Percentiles rank a stretch among this genome's conserved stretches.
Evolutionary conservation across 2,797 vertebrate genomes (phyloP).

Genomic region (Oryzias dopingdopingensis): DNA sequence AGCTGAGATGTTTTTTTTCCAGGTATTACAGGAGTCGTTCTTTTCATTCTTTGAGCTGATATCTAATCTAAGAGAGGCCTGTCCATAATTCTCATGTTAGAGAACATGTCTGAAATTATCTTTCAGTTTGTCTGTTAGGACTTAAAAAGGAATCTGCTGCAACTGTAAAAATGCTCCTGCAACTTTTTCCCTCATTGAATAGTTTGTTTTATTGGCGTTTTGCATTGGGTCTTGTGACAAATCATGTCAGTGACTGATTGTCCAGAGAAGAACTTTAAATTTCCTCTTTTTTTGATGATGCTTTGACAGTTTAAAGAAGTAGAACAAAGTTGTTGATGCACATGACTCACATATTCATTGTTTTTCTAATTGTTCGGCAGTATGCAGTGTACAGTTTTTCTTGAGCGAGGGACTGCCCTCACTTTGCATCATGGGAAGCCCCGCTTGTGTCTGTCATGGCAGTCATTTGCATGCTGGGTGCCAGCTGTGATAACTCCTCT

Average conservation of each 20-base stretch:
- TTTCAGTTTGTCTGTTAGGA: slow-evolving; percentile 43
- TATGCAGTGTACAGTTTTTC: slow-evolving; percentile 16
- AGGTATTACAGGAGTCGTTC: slow-evolving; percentile 16
- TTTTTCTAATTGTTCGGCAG: neutral
- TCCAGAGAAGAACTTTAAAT: slow-evolving; percentile 6
- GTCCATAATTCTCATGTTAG: slow-evolving; percentile 53
- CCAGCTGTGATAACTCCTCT: slow-evolving; percentile 12
- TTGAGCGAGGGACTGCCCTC: slow-evolving; percentile 42
- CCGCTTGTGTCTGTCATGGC: slow-evolving; percentile 29
- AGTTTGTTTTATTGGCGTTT: neutral
- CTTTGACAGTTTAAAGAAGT: slow-evolving; percentile 2
- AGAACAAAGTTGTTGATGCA: slow-evolving; percentile 6
- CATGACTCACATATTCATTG: neutral
- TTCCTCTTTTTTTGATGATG: slow-evolving; percentile 20
- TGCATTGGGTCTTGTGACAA: slow-evolving; percentile 20
- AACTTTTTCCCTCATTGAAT: slow-evolving; percentile 27
- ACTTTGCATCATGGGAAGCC: slow-evolving; percentile 65
- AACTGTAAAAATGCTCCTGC: slow-evolving; percentile 68
- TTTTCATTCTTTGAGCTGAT: slow-evolving; percentile 42
- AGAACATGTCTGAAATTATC: slow-evolving; percentile 51
- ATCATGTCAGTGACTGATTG: slow-evolving; percentile 22
- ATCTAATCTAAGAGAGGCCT: slow-evolving; percentile 44
- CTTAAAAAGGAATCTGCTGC: slow-evolving; percentile 59
- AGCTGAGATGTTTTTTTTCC: slow-evolving; percentile 37
- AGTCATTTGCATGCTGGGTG: slow-evolving; percentile 48